These are phyloP conservation scores for Phalloptychus januarius DNA, from an alignment of 2,797 vertebrate species.

Conservation along the genomic window DNA sequence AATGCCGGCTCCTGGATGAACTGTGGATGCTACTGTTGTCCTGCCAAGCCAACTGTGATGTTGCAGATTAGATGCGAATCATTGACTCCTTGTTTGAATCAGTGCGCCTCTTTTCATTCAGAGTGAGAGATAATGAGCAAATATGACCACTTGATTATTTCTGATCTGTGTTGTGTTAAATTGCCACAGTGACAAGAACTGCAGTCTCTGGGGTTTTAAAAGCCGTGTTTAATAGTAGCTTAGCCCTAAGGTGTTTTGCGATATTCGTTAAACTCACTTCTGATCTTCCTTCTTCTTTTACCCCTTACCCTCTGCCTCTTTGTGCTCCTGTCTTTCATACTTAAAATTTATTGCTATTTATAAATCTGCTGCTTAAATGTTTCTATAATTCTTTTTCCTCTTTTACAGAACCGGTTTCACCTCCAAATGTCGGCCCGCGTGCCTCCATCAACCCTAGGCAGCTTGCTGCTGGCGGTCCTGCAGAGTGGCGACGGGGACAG, in stretches of 20 bases:
- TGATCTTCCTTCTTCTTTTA: conserved; percentile 35
- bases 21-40: conserved; percentile 74
- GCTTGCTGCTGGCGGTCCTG: conserved; percentile 85
- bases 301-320: background rate
- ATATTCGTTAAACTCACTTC: conserved; percentile 53
- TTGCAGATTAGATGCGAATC: conserved; percentile 72
- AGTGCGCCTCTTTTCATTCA: conserved; percentile 43
- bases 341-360: background rate
- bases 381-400: conserved; percentile 6
- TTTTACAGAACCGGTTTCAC: conserved; percentile 88
- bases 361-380: background rate
- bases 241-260: conserved; percentile 40
- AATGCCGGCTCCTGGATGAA: conserved; percentile 65
- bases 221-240: conserved; percentile 54
- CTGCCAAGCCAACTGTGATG: conserved; percentile 74
- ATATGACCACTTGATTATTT: conserved; percentile 60
- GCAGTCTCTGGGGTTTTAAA: conserved; percentile 38
- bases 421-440: conserved; percentile 89
- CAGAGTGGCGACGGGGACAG: conserved; percentile 72
- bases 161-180: conserved; percentile 57
- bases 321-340: background rate
- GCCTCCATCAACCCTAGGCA: conserved; percentile 84
- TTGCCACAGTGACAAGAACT: conserved; percentile 35
- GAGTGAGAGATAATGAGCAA: conserved; percentile 65
- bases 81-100: conserved; percentile 73